These are phyloP conservation scores for Pempheris klunzingeri DNA, from an alignment of 2,797 vertebrate species.

Conservation along the genomic window DNA sequence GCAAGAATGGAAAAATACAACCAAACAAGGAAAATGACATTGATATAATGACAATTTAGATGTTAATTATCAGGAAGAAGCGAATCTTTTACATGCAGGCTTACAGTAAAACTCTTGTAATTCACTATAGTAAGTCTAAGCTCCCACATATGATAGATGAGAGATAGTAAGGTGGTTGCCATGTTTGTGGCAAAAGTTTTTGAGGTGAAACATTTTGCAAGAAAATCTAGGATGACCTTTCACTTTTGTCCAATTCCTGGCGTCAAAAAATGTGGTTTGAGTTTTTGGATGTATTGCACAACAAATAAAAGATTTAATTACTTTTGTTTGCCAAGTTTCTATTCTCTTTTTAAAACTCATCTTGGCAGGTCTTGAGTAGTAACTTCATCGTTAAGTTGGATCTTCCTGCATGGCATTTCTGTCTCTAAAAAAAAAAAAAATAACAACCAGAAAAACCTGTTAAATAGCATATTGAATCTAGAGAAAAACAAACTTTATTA, in stretches of 20 bases:
- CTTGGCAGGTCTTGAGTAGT: background rate
- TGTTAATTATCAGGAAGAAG: background rate
- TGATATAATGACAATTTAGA: slow-evolving; percentile 2
- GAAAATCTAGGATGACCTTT: background rate
- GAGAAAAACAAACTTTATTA: slow-evolving; percentile 70
- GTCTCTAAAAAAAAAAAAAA: slow-evolving; percentile 1
- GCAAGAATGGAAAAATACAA: background rate
- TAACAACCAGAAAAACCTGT: slow-evolving; percentile 10
- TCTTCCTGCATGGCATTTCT: slow-evolving; percentile 28
- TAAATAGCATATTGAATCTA: slow-evolving; percentile 15
- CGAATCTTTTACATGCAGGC: background rate
- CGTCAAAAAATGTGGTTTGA: background rate
- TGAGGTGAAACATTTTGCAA: background rate
- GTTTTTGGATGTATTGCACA: background rate
- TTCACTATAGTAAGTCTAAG: no score
- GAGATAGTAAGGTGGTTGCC: background rate
- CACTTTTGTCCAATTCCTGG: background rate
- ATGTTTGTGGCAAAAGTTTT: background rate
- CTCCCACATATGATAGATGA: background rate
- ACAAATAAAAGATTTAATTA: background rate
- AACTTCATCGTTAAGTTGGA: slow-evolving; percentile 16
- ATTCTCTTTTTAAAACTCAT: slow-evolving; percentile 9
- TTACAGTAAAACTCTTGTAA: no score
- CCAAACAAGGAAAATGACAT: background rate
- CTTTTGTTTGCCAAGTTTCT: background rate